Conservation (phyloP, 1,140 invertebrate genomes). For the Ectropis grisescens region DNA sequence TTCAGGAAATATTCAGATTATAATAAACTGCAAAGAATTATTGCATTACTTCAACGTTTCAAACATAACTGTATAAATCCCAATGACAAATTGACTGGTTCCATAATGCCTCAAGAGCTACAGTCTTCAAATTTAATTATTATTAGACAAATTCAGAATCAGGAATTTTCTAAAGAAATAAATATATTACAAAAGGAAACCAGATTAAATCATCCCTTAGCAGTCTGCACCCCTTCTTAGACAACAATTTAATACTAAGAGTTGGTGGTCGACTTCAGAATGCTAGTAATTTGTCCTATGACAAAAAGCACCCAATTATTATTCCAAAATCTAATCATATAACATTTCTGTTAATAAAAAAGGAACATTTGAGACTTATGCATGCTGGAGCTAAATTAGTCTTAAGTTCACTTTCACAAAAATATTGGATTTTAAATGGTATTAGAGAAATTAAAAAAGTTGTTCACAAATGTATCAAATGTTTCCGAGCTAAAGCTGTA, state of each 20-base stretch:
- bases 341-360: slow-evolving; percentile 16
- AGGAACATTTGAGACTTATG: slow-evolving; percentile 17
- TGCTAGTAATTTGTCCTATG: slow-evolving; percentile 9
- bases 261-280: slow-evolving; percentile 29
- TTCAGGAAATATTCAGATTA: too few species aligned
- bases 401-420: slow-evolving; percentile 10
- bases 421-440: slow-evolving; percentile 27
- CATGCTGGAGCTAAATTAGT: slow-evolving; percentile 19
- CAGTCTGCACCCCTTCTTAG: slow-evolving; percentile 17
- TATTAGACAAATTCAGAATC: slow-evolving; percentile 7
- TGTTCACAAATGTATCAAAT: slow-evolving; percentile 17
- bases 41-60: too few species aligned
- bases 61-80: too few species aligned
- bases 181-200: slow-evolving; percentile 1
- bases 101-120: slow-evolving; percentile 3
- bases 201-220: slow-evolving; percentile 5
- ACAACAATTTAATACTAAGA: slow-evolving; percentile 20
- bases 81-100: too few species aligned
- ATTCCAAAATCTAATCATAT: slow-evolving; percentile 16
- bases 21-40: too few species aligned
- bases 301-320: slow-evolving; percentile 23
- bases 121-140: slow-evolving; percentile 2
- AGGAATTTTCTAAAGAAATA: slow-evolving; percentile 7
- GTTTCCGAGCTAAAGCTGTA: slow-evolving; percentile 8
- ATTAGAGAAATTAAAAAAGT: slow-evolving; percentile 5